Base-by-base conservation (phyloP, 2,888 invertebrate genomes). In the Imbricaverruca yamaguchii region DNA sequence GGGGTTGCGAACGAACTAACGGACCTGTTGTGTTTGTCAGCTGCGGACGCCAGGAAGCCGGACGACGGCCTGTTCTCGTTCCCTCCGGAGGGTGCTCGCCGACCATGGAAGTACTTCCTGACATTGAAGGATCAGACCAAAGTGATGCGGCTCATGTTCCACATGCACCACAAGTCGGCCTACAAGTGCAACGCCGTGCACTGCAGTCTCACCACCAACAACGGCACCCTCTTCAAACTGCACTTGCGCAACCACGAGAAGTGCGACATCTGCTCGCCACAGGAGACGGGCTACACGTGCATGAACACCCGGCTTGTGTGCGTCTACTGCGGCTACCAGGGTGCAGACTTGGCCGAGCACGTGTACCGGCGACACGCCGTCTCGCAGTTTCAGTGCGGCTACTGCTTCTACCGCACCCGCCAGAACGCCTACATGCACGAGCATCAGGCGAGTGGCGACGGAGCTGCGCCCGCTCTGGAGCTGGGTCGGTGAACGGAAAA, bases 221-320 rank as follows among this genome's bases (percentile, higher is more conserved):
- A 57, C 57, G 79, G 79, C 57, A 59, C 79, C 9, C 79, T 79
- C 13, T 79, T 79, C 57, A 56, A 59, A 23, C 79, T 79, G 57
- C 79, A 79, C 79, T 57, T 79, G 79, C 57, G 79, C 57, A 59
- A 57, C 57, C 79, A 79, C 79, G 79, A 79, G 57, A 57, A 23
- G 57, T 79, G 79, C 79, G 56, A 56, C 57, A 12, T 59, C 13
- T 79, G 79, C 79, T n/a, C 56, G 9, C 86, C 89, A 83, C 90
- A 91, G 81, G 92, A 92, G 84, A 93, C 93, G 0, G 94, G 93
- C 93, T 92, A 91, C 83, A 93, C 93, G 0, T 89, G 93, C 65
- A 88, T 86, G 61, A 86, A 87, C 57, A 56, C 25, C 13, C 84
- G 86, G 83, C 85, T 87, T 83, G 84, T 88, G 84, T 84, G 91